Evolutionary conservation across 2,888 invertebrate species (phyloP), one percentile per base, ranked within the genome.

Genomic region (Parthenolecanium corni): DNA sequence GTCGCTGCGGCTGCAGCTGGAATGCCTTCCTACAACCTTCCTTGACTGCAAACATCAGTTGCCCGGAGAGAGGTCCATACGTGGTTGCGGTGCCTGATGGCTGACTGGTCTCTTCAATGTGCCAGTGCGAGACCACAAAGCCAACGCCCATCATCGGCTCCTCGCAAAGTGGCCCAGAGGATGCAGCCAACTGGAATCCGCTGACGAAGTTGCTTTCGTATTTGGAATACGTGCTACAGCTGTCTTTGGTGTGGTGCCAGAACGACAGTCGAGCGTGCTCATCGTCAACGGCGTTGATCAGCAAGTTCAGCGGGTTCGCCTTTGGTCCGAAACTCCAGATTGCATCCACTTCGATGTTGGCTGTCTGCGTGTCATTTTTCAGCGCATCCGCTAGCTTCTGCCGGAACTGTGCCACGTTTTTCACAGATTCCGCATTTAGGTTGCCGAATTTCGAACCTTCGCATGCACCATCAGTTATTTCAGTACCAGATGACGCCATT

Each of bases 141-240:
- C 86, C 89, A 1, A 96, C 92, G 1, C 96, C 96, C 77, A 86
- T 87, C 85, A 98, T 85, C 1, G 95, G 94, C 72, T 98, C 98
- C 70, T 95, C 94, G 75, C 97, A 98, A 49, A 98, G 74, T 0
- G 97, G 97, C 0, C 98, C 98, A 46, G 90, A 83, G 61, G 86
- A 74, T 24, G 91, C 82, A 5, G 89, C 88, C 74, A 92, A 74
- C 78, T 91, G 87, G 74, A 93, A 85, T 9, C 90, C 92, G 74
- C 87, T 89, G 3, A 90, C 78, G 71, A 93, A 84, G 72, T 85
- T 85, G 71, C 84, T 85, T 70, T 89, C 89, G 72, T 73, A 75
- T 36, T 72, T 70, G 16, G 69, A 66, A 18, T 71, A 69, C 1
- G 66, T 56, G 56, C 69, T 68, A 14, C 67, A 58, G 6, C 21